Conservation (phyloP, 1,140 invertebrate species). For the Drosophila pectinifera region DNA sequence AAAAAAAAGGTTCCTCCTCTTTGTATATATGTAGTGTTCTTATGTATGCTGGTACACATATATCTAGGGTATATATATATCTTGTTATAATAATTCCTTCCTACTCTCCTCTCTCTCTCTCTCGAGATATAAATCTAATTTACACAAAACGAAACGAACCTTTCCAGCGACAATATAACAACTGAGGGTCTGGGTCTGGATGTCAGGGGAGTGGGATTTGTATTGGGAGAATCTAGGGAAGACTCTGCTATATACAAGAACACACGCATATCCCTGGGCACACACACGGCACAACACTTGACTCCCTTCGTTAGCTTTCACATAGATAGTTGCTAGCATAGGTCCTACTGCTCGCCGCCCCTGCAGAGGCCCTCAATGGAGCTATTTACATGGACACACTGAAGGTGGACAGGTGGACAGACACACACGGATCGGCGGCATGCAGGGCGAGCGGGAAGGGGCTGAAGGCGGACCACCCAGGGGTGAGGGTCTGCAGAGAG, state of each 20-base stretch:
- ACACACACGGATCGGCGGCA: constrained; percentile 1
- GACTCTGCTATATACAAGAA: constrained; percentile 37
- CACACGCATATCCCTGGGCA: neutral
- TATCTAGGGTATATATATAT: constrained; percentile 11
- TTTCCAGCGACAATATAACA: constrained; percentile 19
- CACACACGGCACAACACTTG: constrained; percentile 1
- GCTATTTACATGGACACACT: constrained; percentile 27
- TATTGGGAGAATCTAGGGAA: constrained; percentile 12
- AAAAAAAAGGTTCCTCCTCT: constrained; percentile 41
- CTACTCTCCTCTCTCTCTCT: too few species aligned
- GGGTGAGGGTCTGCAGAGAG: too few species aligned
- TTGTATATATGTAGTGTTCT: constrained; percentile 24
- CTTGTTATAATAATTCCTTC: constrained; percentile 17
- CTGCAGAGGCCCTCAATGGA: constrained; percentile 3
- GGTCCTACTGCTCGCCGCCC: constrained; percentile 14
- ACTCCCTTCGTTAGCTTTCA: constrained; percentile 23
- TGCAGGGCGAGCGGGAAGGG: too few species aligned
- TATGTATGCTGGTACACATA: constrained; percentile 17
- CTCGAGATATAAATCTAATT: constrained; percentile 17
- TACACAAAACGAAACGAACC: constrained; percentile 38
- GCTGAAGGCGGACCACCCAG: too few species aligned
- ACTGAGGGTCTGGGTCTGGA: neutral
- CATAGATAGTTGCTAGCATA: constrained; percentile 39
- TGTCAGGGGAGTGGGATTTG: neutral
- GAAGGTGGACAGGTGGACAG: neutral